These are phyloP conservation scores for Psix sp. DNA, from an alignment of 1,140 invertebrate genomes.

Conservation along the genomic window DNA sequence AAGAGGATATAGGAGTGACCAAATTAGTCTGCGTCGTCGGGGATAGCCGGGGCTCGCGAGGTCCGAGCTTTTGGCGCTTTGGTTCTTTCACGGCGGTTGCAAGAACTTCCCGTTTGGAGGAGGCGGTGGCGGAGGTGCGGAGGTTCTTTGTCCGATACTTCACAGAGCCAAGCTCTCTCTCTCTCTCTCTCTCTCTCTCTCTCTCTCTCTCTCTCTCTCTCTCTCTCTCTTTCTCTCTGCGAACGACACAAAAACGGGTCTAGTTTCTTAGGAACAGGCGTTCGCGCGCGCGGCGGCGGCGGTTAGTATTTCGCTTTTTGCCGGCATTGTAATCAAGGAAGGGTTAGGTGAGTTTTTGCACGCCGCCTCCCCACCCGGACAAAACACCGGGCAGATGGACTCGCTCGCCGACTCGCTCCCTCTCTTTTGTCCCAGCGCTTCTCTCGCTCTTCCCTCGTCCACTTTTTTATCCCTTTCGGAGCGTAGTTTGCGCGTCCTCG, in stretches of 20 bases:
- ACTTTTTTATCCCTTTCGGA: slow-evolving; percentile 41
- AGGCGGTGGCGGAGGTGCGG: slow-evolving; percentile 47
- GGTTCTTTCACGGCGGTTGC: slow-evolving; percentile 22
- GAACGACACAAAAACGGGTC: slow-evolving; percentile 75
- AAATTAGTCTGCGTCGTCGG: no score
- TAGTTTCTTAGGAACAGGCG: slow-evolving; percentile 76
- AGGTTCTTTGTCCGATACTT: slow-evolving; percentile 74
- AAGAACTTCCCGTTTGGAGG: slow-evolving; percentile 28
- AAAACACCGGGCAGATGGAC: slow-evolving; percentile 78
- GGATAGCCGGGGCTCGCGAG: slow-evolving; percentile 7
- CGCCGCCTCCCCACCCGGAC: slow-evolving; percentile 65
- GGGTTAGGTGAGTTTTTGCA: slow-evolving; percentile 78
- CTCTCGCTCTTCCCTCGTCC: slow-evolving; percentile 40
- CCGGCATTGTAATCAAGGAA: slow-evolving; percentile 78
- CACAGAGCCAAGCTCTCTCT: slow-evolving; percentile 61
- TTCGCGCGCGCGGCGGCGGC: slow-evolving; percentile 66
- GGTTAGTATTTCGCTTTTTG: slow-evolving; percentile 79
- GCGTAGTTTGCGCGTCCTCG: slow-evolving; percentile 54
- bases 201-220: no score
- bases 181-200: no score
- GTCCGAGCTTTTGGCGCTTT: slow-evolving; percentile 5
- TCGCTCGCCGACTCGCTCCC: slow-evolving; percentile 67
- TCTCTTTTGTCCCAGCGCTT: slow-evolving; percentile 40
- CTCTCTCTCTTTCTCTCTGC: slow-evolving; percentile 4
- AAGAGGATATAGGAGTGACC: no score